Base-by-base conservation (phyloP, 2,797 vertebrate genomes). In the Tympanoctomys barrerae region DNA sequence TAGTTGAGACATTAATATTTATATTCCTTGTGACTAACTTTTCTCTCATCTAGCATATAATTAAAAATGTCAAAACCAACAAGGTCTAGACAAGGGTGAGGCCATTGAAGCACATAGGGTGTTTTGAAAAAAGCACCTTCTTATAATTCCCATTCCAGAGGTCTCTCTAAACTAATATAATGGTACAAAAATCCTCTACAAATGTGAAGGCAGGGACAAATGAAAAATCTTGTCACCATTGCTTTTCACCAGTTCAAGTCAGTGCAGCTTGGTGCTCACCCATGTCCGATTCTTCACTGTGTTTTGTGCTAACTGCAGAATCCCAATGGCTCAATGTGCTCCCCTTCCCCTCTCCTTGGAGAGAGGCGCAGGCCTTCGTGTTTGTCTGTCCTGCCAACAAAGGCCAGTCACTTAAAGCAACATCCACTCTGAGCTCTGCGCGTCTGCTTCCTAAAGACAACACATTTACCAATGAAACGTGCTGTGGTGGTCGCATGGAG, bases 401-500 rank as follows among this genome's bases (percentile, higher is more conserved):
- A 57, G 12, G 36, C 12, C 1, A 24, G 31, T 87, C 33, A n/a
- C 46, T 19, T 86, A 49, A 28, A 28, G 21, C 52, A n/a, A 31
- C 16, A 1, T 79, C 39, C 7, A 52, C 57, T 75, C 33, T 14
- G 18, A 88, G 21, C 18, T 90, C 19, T 71, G 61, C 12, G 82
- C 84, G 13, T 90, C 18, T 79, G 33, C 33, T 75, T 85, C 81
- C 62, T 85, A 73, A 59, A 66, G 54, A 79, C 80, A 64, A 5
- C 31, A 70, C 10, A 8, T 19, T 93, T 90, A 54, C 46, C 52
- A 90, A 49, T 88, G 28, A 75, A 88, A 96, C 84, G 84, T 90
- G 19, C 52, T 46, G 18, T 54, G 68, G 12, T 59, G 21, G 94
- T 59, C 83, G 3, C 33, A n/a, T 54, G 75, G 73, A 86, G 83